Conservation (phyloP, 2,797 vertebrate species). For the Phoxinus dragarum region DNA sequence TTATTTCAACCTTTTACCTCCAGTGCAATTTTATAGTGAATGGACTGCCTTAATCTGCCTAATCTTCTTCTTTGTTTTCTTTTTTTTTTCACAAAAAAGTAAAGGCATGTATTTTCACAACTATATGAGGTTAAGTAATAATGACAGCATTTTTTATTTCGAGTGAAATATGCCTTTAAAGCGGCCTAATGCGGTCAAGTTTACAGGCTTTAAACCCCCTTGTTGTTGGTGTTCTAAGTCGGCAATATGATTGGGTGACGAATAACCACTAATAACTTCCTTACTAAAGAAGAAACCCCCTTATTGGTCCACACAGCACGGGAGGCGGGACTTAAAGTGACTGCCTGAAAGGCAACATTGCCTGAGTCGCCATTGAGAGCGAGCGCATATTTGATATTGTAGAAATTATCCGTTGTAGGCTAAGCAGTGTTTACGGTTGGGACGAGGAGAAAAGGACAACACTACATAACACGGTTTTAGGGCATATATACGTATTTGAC, state of each 20-base stretch:
- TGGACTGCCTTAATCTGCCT: neutral
- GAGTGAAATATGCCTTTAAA: slow-evolving; percentile 48
- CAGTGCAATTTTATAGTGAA: neutral
- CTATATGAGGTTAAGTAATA: neutral
- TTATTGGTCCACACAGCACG: slow-evolving; percentile 60
- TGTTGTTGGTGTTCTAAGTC: slow-evolving; percentile 36
- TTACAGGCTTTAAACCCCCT: slow-evolving; percentile 46
- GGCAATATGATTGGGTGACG: slow-evolving; percentile 37
- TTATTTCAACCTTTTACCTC: neutral
- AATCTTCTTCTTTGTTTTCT: neutral
- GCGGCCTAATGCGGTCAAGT: slow-evolving; percentile 35
- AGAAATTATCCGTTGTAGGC: slow-evolving; percentile 63
- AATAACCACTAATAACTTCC: slow-evolving; percentile 36
- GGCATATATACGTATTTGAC: neutral
- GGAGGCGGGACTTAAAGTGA: slow-evolving; percentile 66
- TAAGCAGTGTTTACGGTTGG: slow-evolving; percentile 29
- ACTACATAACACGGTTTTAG: neutral
- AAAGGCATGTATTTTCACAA: neutral
- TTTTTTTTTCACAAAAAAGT: neutral
- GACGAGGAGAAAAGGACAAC: slow-evolving; percentile 9
- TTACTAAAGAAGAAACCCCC: neutral
- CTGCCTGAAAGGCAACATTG: slow-evolving; percentile 66
- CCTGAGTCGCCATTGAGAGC: slow-evolving; percentile 56
- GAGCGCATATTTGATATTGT: slow-evolving; percentile 47
- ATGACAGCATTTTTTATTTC: slow-evolving; percentile 57